Evolutionary conservation across 30 jellyfish, hydroid and myxozoan species (phyloP), one percentile per base, ranked within the genome.

Genomic region (Hydra vulgaris): DNA sequence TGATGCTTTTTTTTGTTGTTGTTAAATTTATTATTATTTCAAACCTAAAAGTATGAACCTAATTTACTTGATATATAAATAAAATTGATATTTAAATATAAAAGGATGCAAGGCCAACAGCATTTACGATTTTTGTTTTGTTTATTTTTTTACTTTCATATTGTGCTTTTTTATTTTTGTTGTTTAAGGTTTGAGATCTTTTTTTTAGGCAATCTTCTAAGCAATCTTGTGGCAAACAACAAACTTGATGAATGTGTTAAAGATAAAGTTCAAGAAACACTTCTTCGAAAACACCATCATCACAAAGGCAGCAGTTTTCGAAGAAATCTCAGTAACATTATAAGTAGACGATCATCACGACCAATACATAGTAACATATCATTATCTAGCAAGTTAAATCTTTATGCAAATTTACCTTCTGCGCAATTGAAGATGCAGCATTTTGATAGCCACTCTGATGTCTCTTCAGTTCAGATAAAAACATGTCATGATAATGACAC

Each of bases 231-330:
- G 7, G 77, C 98, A 18, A 86, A 96, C 85, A 92, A 92, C 76
- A 88, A 88, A 73, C 86, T 92, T 26, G 98, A 92, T 68, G 96
- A 92, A 77, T 67, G 77, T 69, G 82, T 89, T 52, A 88, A 96
- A 4, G 81, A 18, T n/a, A 92, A 77, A 78, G 95, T 92, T 24
- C 56, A 94, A 77, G 98, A 92, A 56, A 87, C 98, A n/a, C 74
- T 92, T 0, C 92, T 92, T 1, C 83, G 94, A 53, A 71, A 89
- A 69, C 98, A 92, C 70, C 74, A 89, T 54, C 98, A 92, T 68
- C 98, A 92, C 77, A 76, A 88, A 21, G 81, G 92, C n/a, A 85
- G 74, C 0, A 95, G 98, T 0, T 72, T 92, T 26, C 80, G 95
- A 18, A 71, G 88, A 55, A 94, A 94, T 19, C 76, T 92, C 25